Evolutionary conservation across 2,113 vertebrate genomes (phyloP), one percentile per base, ranked within the genome.

Genomic region (Empidonax traillii): DNA sequence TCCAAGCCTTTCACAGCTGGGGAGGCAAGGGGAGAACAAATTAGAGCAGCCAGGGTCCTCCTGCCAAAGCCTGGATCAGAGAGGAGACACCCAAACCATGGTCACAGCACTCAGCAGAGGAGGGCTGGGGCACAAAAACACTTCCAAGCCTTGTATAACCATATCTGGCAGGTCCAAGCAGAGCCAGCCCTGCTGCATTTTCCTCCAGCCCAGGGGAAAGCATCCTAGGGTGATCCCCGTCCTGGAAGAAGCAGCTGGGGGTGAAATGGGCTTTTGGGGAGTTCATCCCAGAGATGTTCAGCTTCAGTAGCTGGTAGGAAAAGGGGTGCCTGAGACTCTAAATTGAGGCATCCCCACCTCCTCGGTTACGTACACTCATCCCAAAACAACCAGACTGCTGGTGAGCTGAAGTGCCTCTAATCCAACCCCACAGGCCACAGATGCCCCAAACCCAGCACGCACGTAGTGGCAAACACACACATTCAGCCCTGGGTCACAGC

Each of bases 1-100:
- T 99, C 99, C 39, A 97, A 84, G 62, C 97, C 98, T 94, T 98
- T 99, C n/a, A 97, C 65, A 89, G 96, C 98, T 98, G 97, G 15
- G 92, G 51, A 87, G 47, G 66, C 44, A 77, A 94, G 7, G 9
- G 53, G 28, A 94, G 31, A 85, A 39, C 8, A 80, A 51, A 55
- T 94, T 37, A 92, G 85, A 89, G 43, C n/a, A 81, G 49, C 12
- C 2, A 3, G 25, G 9, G 10, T 21, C 41, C 8, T 43, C 28
- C 27, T 53, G 39, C 5, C 33, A 75, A 43, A 74, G 35, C 10
- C 43, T 80, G 21, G 9, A 2, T n/a, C 59, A 39, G 47, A 51
- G 28, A 49, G 37, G 30, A 56, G 62, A 41, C n/a, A 52, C 28
- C 25, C n/a, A 25, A 93, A 86, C 49, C 6, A 33, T 0, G 2